Conservation (phyloP, 2,797 vertebrate genomes). For the Myioborus miniatus region DNA sequence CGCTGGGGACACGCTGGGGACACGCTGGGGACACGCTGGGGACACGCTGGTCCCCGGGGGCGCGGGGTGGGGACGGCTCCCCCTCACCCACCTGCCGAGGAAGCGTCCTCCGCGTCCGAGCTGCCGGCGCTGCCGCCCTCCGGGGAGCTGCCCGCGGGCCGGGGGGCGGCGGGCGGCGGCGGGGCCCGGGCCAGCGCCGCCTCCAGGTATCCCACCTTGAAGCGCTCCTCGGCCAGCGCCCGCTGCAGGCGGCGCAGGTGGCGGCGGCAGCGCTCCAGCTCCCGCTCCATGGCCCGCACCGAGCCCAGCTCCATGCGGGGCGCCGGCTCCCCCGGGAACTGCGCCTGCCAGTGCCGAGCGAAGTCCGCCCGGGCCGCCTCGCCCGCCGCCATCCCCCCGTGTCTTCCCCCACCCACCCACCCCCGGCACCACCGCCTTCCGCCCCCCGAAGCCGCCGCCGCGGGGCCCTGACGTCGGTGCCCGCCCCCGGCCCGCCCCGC, state of each 20-base stretch:
- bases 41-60: not conserved
- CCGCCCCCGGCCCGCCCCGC: not conserved
- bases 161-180: not conserved
- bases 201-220: conserved; percentile 88
- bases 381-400: not conserved
- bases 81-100: conserved; percentile 79
- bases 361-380: conserved; percentile 64
- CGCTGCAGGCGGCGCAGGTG: conserved; percentile 86
- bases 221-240: conserved; percentile 88
- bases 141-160: conserved; percentile 80
- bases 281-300: conserved; percentile 82
- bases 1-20: not conserved
- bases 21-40: not conserved
- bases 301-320: conserved; percentile 84
- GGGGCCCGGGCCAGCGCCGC: conserved; percentile 79
- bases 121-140: conserved; percentile 86
- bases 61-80: not conserved
- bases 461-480: not conserved
- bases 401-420: not conserved
- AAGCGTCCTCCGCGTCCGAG: conserved; percentile 88
- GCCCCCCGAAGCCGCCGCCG: not conserved
- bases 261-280: conserved; percentile 84
- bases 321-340: conserved; percentile 87
- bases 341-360: conserved; percentile 88
- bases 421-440: not conserved